These are phyloP conservation scores for Rhynchotus rufescens DNA, from an alignment of 2,797 vertebrate genomes.

Conservation along the genomic window DNA sequence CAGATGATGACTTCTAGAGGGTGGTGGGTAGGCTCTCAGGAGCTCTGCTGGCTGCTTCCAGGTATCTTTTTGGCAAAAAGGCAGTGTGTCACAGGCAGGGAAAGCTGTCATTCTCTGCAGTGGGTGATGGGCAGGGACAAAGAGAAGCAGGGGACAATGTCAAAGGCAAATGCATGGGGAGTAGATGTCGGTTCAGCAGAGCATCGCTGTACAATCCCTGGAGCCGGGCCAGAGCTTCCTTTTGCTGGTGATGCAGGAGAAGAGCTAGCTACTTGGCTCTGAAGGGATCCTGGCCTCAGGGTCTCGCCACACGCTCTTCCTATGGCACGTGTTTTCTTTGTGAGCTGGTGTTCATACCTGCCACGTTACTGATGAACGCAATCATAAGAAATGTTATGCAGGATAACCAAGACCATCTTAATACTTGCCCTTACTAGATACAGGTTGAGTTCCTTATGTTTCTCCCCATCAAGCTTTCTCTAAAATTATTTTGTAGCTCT, in stretches of 20 bases:
- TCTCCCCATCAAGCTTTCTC: not conserved
- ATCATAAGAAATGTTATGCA: not conserved
- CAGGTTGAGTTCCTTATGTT: slow-evolving; percentile 19
- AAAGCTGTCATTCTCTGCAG: not conserved
- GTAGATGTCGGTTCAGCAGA: not conserved
- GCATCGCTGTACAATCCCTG: not conserved
- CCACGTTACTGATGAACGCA: not conserved
- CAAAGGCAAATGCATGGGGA: not conserved
- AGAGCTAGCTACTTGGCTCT: not conserved
- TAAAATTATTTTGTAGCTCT: not conserved
- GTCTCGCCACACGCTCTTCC: not conserved
- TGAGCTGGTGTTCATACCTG: not conserved
- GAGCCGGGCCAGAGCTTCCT: not conserved
- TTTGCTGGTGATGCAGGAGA: not conserved
- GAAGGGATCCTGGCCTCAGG: not conserved
- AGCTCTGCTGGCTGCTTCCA: not conserved
- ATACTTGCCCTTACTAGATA: slow-evolving; percentile 3
- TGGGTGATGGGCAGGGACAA: not conserved
- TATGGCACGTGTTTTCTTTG: not conserved
- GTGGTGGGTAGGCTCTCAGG: not conserved
- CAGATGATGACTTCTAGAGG: not conserved
- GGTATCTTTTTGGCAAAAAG: not conserved
- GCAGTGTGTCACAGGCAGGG: not conserved
- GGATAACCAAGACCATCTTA: not conserved
- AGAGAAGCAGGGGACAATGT: not conserved